Conservation (phyloP, 23 tunicate species). For the Phallusia fumigata region DNA sequence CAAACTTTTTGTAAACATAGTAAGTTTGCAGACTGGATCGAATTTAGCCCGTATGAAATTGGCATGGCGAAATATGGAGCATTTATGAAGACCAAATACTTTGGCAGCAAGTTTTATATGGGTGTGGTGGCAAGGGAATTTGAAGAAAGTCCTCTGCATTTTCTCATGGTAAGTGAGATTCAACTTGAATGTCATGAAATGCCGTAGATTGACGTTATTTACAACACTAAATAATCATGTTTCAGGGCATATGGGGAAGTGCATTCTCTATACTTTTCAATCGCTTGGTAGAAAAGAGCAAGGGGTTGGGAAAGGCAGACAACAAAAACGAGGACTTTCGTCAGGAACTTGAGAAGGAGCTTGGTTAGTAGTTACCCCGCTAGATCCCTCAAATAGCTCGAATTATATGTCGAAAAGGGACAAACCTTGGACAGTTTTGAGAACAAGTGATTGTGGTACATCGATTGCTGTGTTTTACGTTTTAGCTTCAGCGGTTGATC, state of each 20-base stretch:
- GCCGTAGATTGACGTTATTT: background rate
- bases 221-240: background rate
- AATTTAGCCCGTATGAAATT: constrained; percentile 86
- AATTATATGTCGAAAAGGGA: too few relatives aligned
- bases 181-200: background rate
- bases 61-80: constrained; percentile 92
- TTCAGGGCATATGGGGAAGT: constrained; percentile 98
- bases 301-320: constrained; percentile 15
- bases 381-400: too few relatives aligned
- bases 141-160: constrained; percentile 85
- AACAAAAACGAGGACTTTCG: constrained; percentile 37
- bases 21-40: constrained; percentile 78
- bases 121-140: constrained; percentile 71
- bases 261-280: constrained; percentile 93
- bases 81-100: constrained; percentile 64
- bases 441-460: too few relatives aligned
- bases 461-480: too few relatives aligned
- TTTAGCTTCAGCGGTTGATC: too few relatives aligned
- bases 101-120: constrained; percentile 91
- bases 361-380: too few relatives aligned
- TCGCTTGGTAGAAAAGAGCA: constrained; percentile 67
- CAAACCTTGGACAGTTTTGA: too few relatives aligned
- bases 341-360: constrained; percentile 49
- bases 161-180: constrained; percentile 67
- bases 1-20: background rate